phyloP scores from a whole-genome alignment of 1,140 invertebrate genomes.

The Macrocentrus cingulum region DNA sequence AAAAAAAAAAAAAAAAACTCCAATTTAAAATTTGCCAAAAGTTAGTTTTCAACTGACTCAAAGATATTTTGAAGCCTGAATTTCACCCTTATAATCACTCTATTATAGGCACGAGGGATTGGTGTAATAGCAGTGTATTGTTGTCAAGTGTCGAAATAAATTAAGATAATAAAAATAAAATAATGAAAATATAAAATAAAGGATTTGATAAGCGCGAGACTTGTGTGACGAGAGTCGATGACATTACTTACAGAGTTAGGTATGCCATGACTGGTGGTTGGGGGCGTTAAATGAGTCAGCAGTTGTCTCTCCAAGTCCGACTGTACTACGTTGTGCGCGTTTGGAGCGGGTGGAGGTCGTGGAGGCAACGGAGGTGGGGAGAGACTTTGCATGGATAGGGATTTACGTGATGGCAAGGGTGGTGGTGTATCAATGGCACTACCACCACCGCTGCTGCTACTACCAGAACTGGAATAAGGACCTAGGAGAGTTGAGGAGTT shows the following conservation, averaged over 20 bases:
- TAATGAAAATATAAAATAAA: neutral
- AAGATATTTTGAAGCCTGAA: too few species aligned
- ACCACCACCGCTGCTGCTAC: slow-evolving; percentile 42
- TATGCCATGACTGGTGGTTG: slow-evolving; percentile 55
- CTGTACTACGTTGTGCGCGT: slow-evolving; percentile 53
- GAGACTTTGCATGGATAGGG: slow-evolving; percentile 56
- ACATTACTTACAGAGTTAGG: slow-evolving; percentile 59
- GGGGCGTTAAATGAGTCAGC: slow-evolving; percentile 62
- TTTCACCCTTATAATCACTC: too few species aligned
- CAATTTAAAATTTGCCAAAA: too few species aligned
- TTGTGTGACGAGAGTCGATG: slow-evolving; percentile 35
- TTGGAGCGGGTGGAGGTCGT: slow-evolving; percentile 49
- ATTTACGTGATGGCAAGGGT: slow-evolving; percentile 65
- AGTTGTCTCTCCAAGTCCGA: slow-evolving; percentile 58
- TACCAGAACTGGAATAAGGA: slow-evolving; percentile 49
- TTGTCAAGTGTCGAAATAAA: too few species aligned
- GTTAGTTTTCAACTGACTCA: too few species aligned
- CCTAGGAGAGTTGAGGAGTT: slow-evolving; percentile 53
- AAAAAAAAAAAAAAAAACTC: too few species aligned
- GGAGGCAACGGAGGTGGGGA: slow-evolving; percentile 57
- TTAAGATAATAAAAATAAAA: neutral
- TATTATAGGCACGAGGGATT: too few species aligned
- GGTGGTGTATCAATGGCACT: slow-evolving; percentile 56
- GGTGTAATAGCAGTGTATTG: too few species aligned
- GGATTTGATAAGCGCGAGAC: neutral